Evolutionary conservation across 2,797 vertebrate species (phyloP).

Genomic region (Halcyon leucocephala): DNA sequence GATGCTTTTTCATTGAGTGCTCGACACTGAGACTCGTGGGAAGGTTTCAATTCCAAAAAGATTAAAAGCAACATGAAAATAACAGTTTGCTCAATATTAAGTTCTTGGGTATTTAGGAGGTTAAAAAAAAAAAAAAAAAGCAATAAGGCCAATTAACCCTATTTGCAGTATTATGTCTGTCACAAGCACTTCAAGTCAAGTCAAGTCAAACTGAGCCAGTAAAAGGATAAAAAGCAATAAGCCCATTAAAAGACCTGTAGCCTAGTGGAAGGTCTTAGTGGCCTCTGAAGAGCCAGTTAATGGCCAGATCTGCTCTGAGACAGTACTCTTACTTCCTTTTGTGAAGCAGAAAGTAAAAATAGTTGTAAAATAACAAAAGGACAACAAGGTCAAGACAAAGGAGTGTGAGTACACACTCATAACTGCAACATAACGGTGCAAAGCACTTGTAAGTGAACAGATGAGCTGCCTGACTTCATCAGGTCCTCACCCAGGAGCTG

Average conservation of each 20-base stretch:
- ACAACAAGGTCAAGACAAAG: neutral
- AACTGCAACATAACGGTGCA: neutral
- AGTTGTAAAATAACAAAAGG: neutral
- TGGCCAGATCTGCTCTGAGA: neutral
- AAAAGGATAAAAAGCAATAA: constrained; percentile 23
- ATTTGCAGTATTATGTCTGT: constrained; percentile 47
- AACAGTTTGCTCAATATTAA: neutral
- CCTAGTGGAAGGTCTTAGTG: neutral
- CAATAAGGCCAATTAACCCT: constrained; percentile 40
- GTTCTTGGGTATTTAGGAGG: neutral
- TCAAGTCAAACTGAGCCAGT: constrained; percentile 27
- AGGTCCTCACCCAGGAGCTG: neutral
- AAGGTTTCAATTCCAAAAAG: constrained; percentile 34
- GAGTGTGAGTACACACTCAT: neutral
- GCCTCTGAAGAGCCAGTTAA: neutral
- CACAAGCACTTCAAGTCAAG: constrained; percentile 35
- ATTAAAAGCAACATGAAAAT: constrained; percentile 55
- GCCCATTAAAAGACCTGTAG: neutral
- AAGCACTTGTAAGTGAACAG: neutral
- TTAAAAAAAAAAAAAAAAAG: neutral
- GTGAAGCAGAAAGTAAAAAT: neutral
- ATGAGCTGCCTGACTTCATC: neutral
- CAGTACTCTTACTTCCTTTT: neutral
- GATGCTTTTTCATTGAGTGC: neutral
- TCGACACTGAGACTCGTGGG: constrained; percentile 34